These are phyloP conservation scores for Laterallus jamaicensis DNA, from an alignment of 2,113 vertebrate species.

Conservation along the genomic window DNA sequence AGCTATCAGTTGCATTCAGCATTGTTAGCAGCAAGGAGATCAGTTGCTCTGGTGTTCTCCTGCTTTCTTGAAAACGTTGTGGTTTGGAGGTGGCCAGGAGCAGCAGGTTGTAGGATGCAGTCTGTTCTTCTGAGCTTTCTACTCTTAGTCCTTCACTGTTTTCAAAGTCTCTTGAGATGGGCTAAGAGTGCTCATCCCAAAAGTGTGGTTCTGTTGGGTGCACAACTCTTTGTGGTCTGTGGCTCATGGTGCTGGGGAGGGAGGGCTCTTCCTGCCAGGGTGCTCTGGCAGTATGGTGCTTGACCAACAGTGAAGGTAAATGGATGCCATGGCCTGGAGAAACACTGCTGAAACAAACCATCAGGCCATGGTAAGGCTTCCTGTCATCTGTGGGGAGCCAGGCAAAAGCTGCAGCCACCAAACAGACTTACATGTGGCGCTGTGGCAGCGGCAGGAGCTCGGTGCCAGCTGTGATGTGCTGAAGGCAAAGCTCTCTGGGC, in stretches of 20 bases:
- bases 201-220: neutral
- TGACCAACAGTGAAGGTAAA: conserved; percentile 2
- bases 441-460: conserved; percentile 29
- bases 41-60: neutral
- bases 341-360: conserved; percentile 24
- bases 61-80: neutral
- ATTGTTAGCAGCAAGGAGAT: neutral
- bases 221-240: neutral
- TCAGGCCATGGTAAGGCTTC: neutral
- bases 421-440: neutral
- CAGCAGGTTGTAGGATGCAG: neutral
- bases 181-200: neutral
- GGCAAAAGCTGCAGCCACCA: conserved; percentile 1
- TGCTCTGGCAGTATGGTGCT: neutral
- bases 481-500: neutral
- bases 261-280: neutral
- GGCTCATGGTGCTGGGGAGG: neutral
- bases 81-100: neutral
- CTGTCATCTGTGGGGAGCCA: neutral
- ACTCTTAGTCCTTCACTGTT: neutral
- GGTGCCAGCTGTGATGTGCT: neutral
- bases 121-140: neutral
- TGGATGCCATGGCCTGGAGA: conserved; percentile 10
- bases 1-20: neutral
- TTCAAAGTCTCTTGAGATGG: neutral